phyloP scores from a whole-genome alignment of 2,113 vertebrate genomes.

The Electrona antarctica region DNA sequence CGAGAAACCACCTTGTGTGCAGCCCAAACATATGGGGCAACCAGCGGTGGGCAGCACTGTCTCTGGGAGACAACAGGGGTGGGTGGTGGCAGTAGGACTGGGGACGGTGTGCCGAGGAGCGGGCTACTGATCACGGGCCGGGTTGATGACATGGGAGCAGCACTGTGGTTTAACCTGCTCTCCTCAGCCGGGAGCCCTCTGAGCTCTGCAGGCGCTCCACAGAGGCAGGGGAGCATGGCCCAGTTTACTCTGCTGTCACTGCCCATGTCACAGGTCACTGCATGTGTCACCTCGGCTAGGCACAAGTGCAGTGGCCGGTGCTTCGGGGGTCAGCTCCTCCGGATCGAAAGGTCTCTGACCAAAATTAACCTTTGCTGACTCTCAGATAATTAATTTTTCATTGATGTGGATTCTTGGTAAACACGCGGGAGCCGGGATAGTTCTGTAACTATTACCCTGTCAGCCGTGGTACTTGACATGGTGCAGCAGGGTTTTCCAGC shows the following conservation, averaged over 20 bases:
- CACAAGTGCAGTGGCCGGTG: constrained; percentile 80
- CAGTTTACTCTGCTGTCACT: constrained; percentile 85
- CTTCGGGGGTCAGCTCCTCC: constrained; percentile 84
- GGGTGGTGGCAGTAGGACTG: constrained; percentile 61
- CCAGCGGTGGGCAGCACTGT: constrained; percentile 78
- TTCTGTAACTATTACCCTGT: constrained; percentile 21
- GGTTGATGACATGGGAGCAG: constrained; percentile 45
- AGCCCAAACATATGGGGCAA: constrained; percentile 95
- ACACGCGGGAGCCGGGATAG: constrained; percentile 35
- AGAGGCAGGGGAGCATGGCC: constrained; percentile 48
- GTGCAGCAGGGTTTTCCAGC: background rate
- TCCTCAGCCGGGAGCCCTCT: constrained; percentile 63
- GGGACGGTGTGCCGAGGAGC: constrained; percentile 55
- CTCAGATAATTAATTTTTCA: constrained; percentile 94
- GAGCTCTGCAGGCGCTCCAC: constrained; percentile 76
- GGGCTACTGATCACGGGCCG: constrained; percentile 49
- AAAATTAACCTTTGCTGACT: constrained; percentile 94
- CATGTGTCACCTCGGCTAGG: constrained; percentile 82
- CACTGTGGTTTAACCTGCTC: constrained; percentile 49
- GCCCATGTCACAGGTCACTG: constrained; percentile 89
- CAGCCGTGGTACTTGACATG: constrained; percentile 6
- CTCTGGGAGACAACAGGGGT: constrained; percentile 68
- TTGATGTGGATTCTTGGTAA: constrained; percentile 82
- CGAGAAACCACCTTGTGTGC: constrained; percentile 95
- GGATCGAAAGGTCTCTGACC: constrained; percentile 90